A percentile compares a stretch with the other conserved stretches of the same genome.
phyloP scores from a whole-genome alignment of 2,888 invertebrate species.

The Timandra comae region DNA sequence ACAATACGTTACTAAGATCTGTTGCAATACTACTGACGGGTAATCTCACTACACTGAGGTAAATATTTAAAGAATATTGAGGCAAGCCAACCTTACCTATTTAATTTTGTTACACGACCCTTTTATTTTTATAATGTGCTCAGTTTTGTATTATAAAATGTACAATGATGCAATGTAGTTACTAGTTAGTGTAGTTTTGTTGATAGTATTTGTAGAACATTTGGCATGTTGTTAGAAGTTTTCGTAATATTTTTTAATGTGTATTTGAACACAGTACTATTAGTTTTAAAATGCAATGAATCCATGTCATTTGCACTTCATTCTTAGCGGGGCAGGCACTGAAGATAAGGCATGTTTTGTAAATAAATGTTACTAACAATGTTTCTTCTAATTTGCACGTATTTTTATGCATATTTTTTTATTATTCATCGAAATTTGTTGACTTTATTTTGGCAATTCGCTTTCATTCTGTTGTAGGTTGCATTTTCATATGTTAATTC shows the following conservation, averaged over 20 bases:
- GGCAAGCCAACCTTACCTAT: too few relatives aligned
- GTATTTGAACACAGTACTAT: too few relatives aligned
- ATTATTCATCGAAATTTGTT: constrained; percentile 32
- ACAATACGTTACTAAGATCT: too few relatives aligned
- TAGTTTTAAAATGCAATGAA: not conserved
- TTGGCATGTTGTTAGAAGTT: not conserved
- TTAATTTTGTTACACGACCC: constrained; percentile 23
- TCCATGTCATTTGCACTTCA: constrained; percentile 6
- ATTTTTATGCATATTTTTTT: constrained; percentile 19
- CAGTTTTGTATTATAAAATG: too few relatives aligned
- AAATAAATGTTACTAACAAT: constrained; percentile 10
- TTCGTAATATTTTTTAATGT: too few relatives aligned
- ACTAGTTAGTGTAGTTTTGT: constrained; percentile 7
- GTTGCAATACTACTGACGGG: too few relatives aligned
- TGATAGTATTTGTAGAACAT: constrained; percentile 11
- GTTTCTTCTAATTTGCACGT: constrained; percentile 23
- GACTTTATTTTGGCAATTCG: constrained; percentile 69
- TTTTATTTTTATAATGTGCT: constrained; percentile 4
- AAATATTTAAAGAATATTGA: too few relatives aligned
- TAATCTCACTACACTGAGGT: too few relatives aligned
- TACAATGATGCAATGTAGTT: too few relatives aligned
- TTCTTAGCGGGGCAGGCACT: constrained; percentile 11
- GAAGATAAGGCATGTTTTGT: constrained; percentile 11
- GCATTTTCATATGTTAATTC: constrained; percentile 76
- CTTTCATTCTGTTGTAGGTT: constrained; percentile 80